phyloP scores from a whole-genome alignment of 1,140 invertebrate genomes.

The Ceratina japonica region DNA sequence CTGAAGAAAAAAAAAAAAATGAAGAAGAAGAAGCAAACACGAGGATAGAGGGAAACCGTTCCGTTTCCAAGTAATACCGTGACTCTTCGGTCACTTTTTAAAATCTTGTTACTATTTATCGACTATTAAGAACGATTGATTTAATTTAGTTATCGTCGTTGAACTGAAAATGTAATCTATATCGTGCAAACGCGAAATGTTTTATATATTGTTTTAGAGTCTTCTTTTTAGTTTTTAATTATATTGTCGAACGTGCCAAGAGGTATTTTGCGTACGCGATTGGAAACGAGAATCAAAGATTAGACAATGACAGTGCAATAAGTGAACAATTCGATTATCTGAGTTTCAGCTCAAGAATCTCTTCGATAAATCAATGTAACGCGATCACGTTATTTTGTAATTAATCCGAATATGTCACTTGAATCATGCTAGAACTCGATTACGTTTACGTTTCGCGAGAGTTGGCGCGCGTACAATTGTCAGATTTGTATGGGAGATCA shows the following conservation, averaged over 20 bases:
- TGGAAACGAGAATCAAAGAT: slow-evolving; percentile 25
- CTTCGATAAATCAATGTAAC: neutral
- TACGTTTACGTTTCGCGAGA: no score
- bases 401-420: no score
- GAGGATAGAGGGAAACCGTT: neutral
- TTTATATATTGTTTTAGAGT: neutral
- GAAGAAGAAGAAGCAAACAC: neutral
- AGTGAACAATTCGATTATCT: neutral
- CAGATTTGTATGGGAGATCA: no score
- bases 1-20: no score
- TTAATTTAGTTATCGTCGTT: slow-evolving; percentile 6
- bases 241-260: neutral
- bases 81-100: slow-evolving; percentile 14
- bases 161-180: slow-evolving; percentile 3
- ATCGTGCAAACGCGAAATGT: slow-evolving; percentile 1
- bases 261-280: neutral
- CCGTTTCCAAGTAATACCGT: slow-evolving; percentile 21
- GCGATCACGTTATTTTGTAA: no score
- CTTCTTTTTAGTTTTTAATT: neutral
- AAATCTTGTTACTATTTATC: slow-evolving; percentile 29
- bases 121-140: slow-evolving; percentile 31
- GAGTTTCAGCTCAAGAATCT: slow-evolving; percentile 39
- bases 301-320: slow-evolving; percentile 27
- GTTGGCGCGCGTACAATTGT: no score
- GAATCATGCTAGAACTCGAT: no score